Conservation (phyloP, 2,888 invertebrate species). For the Macaria liturata region DNA sequence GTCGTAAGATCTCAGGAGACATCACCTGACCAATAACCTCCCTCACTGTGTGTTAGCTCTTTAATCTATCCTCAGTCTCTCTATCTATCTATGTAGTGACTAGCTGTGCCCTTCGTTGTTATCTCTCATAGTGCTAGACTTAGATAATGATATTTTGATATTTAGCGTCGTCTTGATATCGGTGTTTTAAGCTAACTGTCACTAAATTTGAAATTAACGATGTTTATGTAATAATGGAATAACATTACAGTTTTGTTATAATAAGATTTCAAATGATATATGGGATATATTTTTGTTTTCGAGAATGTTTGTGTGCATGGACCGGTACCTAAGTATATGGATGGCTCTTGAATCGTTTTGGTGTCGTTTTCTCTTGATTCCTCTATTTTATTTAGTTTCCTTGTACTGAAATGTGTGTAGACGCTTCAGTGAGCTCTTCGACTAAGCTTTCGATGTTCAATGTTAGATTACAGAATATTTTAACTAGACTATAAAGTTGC, state of each 20-base stretch:
- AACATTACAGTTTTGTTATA: slow-evolving; percentile 15
- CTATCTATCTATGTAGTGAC: slow-evolving; percentile 53
- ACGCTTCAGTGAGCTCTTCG: slow-evolving; percentile 51
- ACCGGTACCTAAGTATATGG: slow-evolving; percentile 46
- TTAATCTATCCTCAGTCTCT: slow-evolving; percentile 50
- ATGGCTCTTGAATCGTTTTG: slow-evolving; percentile 64
- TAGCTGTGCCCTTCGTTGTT: slow-evolving; percentile 78
- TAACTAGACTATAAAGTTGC: slow-evolving; percentile 56
- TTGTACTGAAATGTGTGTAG: slow-evolving; percentile 44
- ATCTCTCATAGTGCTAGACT: slow-evolving; percentile 68
- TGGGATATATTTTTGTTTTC: slow-evolving; percentile 24
- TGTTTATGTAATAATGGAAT: slow-evolving; percentile 19
- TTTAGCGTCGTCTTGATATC: slow-evolving; percentile 60
- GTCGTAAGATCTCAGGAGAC: slow-evolving; percentile 48
- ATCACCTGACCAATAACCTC: slow-evolving; percentile 43
- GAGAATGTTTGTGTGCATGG: slow-evolving; percentile 51
- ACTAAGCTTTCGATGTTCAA: slow-evolving; percentile 76
- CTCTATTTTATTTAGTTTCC: slow-evolving; percentile 48
- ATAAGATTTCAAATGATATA: slow-evolving; percentile 21
- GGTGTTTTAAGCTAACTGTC: slow-evolving; percentile 64
- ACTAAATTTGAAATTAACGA: slow-evolving; percentile 71
- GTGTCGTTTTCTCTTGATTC: slow-evolving; percentile 74
- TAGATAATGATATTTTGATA: slow-evolving; percentile 75
- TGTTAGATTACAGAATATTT: slow-evolving; percentile 53
- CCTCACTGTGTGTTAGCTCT: slow-evolving; percentile 52